Conservation (phyloP, 1,140 invertebrate genomes). For the Sinella curviseta region DNA sequence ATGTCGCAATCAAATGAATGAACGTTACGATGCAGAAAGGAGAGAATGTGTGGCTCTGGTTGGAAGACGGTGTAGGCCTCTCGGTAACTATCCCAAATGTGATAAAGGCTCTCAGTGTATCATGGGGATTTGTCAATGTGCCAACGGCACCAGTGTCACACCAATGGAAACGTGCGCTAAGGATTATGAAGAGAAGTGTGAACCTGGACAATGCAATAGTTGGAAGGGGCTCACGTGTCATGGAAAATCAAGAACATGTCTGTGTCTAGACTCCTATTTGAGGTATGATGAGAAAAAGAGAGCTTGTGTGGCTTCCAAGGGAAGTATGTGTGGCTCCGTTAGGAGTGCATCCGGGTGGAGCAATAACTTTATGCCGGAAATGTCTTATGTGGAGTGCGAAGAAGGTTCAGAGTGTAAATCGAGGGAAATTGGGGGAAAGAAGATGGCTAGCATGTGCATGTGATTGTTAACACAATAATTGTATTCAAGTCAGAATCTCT, state of each 20-base stretch:
- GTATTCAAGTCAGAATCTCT: too few relatives aligned
- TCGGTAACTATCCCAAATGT: constrained; percentile 16
- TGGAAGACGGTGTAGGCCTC: constrained; percentile 23
- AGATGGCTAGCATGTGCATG: constrained; percentile 4
- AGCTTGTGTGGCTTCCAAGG: constrained; percentile 11
- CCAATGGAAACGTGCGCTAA: constrained; percentile 22
- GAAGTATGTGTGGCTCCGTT: background rate
- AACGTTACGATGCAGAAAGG: constrained; percentile 22
- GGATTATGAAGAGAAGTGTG: constrained; percentile 23
- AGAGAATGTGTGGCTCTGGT: constrained; percentile 29
- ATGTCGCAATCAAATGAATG: constrained; percentile 37
- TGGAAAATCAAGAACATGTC: constrained; percentile 25
- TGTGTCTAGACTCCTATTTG: constrained; percentile 33
- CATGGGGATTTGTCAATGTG: constrained; percentile 28
- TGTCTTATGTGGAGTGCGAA: constrained; percentile 9
- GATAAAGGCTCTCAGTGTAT: constrained; percentile 27
- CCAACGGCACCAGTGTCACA: background rate
- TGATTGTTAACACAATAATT: background rate
- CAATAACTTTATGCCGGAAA: background rate
- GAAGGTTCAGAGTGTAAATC: constrained; percentile 21
- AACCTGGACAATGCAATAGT: constrained; percentile 25
- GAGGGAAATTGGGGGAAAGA: background rate
- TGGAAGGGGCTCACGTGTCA: constrained; percentile 29
- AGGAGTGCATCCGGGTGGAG: background rate
- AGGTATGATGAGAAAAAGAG: constrained; percentile 18